Evolutionary conservation across 1,140 invertebrate genomes (phyloP).

Genomic region (Drosophila lacteicornis): DNA sequence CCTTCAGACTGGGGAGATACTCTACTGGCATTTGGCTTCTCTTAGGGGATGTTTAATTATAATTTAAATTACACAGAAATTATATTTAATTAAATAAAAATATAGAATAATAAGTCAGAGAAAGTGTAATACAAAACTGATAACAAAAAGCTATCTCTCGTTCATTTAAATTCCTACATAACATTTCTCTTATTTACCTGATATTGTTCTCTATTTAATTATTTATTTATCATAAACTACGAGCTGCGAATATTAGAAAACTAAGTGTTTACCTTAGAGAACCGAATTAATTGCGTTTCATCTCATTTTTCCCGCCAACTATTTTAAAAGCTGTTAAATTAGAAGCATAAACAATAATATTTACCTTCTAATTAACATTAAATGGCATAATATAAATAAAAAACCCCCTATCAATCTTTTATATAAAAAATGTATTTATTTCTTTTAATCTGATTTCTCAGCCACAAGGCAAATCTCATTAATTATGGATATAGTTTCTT

Average conservation of each 20-base stretch:
- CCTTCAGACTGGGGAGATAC: background rate
- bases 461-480: background rate
- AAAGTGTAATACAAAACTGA: background rate
- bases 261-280: background rate
- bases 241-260: background rate
- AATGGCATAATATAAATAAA: background rate
- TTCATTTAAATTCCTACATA: background rate
- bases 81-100: background rate
- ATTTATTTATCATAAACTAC: background rate
- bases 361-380: constrained; percentile 4
- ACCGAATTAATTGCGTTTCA: background rate
- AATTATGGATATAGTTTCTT: constrained; percentile 1
- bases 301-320: background rate
- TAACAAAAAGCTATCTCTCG: too few species aligned
- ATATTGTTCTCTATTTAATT: background rate
- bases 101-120: too few species aligned
- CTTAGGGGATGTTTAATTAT: too few species aligned
- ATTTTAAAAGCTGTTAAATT: background rate
- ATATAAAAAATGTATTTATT: background rate
- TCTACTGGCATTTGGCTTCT: background rate
- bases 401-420: background rate
- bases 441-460: constrained; percentile 4
- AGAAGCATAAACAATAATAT: background rate
- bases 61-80: background rate
- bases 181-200: too few species aligned